Evolutionary conservation across 1,140 invertebrate genomes (phyloP).

Genomic region (Zaprionus camerounensis): DNA sequence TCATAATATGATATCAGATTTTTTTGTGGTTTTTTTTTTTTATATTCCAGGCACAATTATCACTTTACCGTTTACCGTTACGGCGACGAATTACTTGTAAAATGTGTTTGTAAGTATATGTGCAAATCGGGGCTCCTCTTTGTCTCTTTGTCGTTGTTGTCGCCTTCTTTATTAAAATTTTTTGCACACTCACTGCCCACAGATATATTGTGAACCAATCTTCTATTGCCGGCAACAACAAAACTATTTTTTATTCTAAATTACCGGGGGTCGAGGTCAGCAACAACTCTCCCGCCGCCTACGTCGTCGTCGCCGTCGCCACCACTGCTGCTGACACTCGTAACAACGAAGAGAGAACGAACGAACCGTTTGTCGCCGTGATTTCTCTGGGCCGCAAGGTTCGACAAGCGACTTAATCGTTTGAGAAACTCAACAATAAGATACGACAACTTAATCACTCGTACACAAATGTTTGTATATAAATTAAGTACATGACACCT

Average conservation of each 20-base stretch:
- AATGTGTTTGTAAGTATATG: not conserved
- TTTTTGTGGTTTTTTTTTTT: not conserved
- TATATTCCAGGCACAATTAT: constrained; percentile 26
- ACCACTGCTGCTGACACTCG: not conserved
- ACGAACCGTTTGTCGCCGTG: constrained; percentile 59
- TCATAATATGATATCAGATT: constrained; percentile 58
- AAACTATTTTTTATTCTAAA: constrained; percentile 30
- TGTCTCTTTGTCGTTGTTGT: not conserved
- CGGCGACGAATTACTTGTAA: constrained; percentile 29
- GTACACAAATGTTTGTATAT: constrained; percentile 18
- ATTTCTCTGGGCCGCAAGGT: constrained; percentile 15
- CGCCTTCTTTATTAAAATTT: constrained; percentile 33
- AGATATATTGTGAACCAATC: constrained; percentile 38
- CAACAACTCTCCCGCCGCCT: constrained; percentile 38
- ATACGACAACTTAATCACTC: not conserved
- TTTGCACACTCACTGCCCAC: constrained; percentile 12
- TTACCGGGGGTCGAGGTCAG: constrained; percentile 68
- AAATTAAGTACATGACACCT: constrained; percentile 15
- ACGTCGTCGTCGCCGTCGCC: not conserved
- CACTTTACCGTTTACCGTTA: constrained; percentile 56
- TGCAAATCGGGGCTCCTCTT: constrained; percentile 6
- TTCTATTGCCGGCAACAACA: constrained; percentile 60
- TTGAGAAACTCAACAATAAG: not conserved
- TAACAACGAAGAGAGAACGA: constrained; percentile 11
- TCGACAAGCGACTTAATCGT: not conserved